Conservation (phyloP, 2,888 invertebrate genomes). For the Torymus tubicola region DNA sequence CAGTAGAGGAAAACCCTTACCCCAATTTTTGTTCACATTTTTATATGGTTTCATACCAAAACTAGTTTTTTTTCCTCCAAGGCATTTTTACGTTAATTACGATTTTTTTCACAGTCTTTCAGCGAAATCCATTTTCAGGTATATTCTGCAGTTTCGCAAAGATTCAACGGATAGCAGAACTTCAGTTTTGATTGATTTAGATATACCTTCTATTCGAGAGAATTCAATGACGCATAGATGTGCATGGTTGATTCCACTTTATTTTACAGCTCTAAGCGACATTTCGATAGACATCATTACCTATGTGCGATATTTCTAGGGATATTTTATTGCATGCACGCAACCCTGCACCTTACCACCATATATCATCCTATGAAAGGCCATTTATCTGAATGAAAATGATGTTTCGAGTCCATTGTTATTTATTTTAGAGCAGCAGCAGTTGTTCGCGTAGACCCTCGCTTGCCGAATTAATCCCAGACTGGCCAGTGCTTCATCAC, state of each 20-base stretch:
- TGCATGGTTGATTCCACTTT: slow-evolving; percentile 20
- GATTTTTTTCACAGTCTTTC: not conserved
- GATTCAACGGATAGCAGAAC: too few relatives aligned
- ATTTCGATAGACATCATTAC: too few relatives aligned
- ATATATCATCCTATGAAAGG: not conserved
- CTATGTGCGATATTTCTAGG: too few relatives aligned
- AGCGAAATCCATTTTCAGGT: not conserved
- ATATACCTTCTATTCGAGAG: too few relatives aligned
- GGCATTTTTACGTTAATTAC: not conserved
- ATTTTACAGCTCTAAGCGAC: not conserved
- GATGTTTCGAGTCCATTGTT: slow-evolving; percentile 43
- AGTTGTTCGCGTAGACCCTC: slow-evolving; percentile 87
- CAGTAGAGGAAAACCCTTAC: slow-evolving; percentile 22
- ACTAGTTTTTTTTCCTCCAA: slow-evolving; percentile 5
- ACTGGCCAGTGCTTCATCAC: slow-evolving; percentile 94
- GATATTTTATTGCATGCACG: slow-evolving; percentile 1
- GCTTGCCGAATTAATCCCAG: slow-evolving; percentile 96
- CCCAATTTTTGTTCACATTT: slow-evolving; percentile 11
- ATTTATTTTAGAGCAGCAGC: slow-evolving; percentile 55
- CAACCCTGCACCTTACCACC: not conserved
- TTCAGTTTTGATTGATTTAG: not conserved
- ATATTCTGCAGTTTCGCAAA: too few relatives aligned
- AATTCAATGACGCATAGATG: not conserved
- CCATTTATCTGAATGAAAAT: not conserved
- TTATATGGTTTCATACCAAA: not conserved